Evolutionary conservation across 2,113 vertebrate species (phyloP), one percentile per base, ranked within the genome.

Genomic region (Lipophrys pholis): DNA sequence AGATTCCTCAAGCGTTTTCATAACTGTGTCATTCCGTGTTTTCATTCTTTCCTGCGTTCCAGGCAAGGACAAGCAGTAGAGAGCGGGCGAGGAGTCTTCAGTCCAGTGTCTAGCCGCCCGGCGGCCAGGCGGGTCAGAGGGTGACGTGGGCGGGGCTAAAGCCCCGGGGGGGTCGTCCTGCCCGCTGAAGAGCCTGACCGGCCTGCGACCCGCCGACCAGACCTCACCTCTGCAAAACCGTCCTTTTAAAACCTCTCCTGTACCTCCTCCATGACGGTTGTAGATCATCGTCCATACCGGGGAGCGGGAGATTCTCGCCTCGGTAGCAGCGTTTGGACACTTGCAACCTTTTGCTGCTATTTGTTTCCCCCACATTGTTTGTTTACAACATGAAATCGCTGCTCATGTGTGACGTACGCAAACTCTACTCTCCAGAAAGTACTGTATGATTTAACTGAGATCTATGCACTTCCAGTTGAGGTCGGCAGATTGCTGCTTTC

Each of bases 61-160:
- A 96, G 95, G 89, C 14, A 91, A 94, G 70, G 89, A 90, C 57
- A 81, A 89, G 78, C 91, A 89, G 6, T 96, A 95, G 93, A 70
- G 87, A 73, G 76, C 80, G 84, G 76, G 63, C 12, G 5, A 0
- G 17, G 76, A 21, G 64, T 66, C 40, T 67, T 69, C 72, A 72
- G 63, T 75, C 77, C 9, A 6, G 52, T 60, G 0, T 64, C 40
- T 35, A 52, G 7, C 43, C 11, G 54, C 62, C 55, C 21, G 21
- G 21, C 70, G 15, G 54, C 62, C 55, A 30, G 21, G 21, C 70
- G 15, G 88, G 57, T 94, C 94, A 93, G 83, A 63, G 57, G n/a
- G 94, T 99, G 97, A 99, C 73, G 94, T 88, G 88, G 85, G 89
- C 88, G 78, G 88, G 83, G 93, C 95, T 97, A 85, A 84, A 86